Percentiles rank a stretch among this genome's conserved stretches.
phyloP scores from a whole-genome alignment of 2,113 vertebrate species.

The Platichthys flesus region DNA sequence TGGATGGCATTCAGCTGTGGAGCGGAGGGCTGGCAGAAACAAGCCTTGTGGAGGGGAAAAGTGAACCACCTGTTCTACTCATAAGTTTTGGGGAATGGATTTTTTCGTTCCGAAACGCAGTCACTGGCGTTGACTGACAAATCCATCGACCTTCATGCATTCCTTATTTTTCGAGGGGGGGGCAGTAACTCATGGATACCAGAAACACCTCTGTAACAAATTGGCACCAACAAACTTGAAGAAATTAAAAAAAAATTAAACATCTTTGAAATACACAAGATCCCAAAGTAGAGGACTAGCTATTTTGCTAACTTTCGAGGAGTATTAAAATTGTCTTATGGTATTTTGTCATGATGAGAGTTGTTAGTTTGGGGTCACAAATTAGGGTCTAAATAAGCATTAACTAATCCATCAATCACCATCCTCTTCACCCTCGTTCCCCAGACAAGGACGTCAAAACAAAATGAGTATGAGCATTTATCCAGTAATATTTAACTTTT shows the following conservation, averaged over 20 bases:
- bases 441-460: too few species aligned
- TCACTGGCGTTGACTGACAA: not conserved
- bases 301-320: not conserved
- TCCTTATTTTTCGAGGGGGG: not conserved
- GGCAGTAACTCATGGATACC: not conserved
- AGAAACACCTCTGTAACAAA: not conserved
- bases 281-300: too few species aligned
- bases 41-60: not conserved
- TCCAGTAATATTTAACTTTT: too few species aligned
- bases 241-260: not conserved
- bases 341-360: too few species aligned
- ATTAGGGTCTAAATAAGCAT: too few species aligned
- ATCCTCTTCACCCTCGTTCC: too few species aligned
- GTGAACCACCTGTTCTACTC: constrained; percentile 3
- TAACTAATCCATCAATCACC: too few species aligned
- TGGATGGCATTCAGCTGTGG: constrained; percentile 13
- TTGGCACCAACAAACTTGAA: not conserved
- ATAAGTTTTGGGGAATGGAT: too few species aligned
- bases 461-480: too few species aligned
- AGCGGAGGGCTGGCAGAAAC: not conserved
- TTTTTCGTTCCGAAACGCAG: not conserved
- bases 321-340: too few species aligned
- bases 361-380: too few species aligned
- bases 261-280: too few species aligned
- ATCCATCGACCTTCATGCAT: not conserved